phyloP scores from a whole-genome alignment of 2,888 invertebrate species.

The Ctena decussata region DNA sequence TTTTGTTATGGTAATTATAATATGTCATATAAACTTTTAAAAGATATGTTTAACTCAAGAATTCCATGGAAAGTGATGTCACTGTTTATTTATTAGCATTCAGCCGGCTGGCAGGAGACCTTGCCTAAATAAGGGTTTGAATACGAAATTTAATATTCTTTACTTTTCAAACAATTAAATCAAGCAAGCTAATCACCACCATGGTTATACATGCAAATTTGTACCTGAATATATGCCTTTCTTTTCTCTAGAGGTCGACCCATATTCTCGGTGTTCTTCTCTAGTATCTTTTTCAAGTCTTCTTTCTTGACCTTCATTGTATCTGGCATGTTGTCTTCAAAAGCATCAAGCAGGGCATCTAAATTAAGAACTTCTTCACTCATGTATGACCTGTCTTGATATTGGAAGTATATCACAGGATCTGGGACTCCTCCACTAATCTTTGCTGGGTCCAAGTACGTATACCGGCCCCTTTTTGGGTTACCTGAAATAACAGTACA shows the following conservation, averaged over 20 bases:
- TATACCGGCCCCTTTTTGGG: conserved; percentile 49
- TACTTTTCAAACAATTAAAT: too few species aligned
- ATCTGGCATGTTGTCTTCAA: conserved; percentile 40
- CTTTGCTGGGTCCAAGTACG: not conserved
- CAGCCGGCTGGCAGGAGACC: too few species aligned
- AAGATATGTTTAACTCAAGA: too few species aligned
- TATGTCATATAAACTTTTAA: too few species aligned
- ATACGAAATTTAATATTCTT: too few species aligned
- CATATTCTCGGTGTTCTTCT: conserved; percentile 60
- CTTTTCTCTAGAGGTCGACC: conserved; percentile 46
- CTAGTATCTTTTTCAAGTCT: conserved; percentile 57
- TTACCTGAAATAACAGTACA: conserved; percentile 46
- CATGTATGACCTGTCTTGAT: conserved; percentile 48
- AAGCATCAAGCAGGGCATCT: conserved; percentile 53
- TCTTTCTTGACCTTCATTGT: conserved; percentile 45
- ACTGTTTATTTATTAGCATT: too few species aligned
- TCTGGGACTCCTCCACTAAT: conserved; percentile 38
- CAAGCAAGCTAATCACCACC: too few species aligned
- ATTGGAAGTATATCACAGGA: conserved; percentile 52
- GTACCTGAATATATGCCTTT: conserved; percentile 4
- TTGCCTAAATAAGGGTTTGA: too few species aligned
- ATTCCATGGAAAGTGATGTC: too few species aligned
- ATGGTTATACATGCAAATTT: too few species aligned
- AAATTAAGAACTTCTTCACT: conserved; percentile 42
- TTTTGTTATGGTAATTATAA: too few species aligned